Conservation (phyloP, 2,888 invertebrate genomes). For the Unio delphinus region DNA sequence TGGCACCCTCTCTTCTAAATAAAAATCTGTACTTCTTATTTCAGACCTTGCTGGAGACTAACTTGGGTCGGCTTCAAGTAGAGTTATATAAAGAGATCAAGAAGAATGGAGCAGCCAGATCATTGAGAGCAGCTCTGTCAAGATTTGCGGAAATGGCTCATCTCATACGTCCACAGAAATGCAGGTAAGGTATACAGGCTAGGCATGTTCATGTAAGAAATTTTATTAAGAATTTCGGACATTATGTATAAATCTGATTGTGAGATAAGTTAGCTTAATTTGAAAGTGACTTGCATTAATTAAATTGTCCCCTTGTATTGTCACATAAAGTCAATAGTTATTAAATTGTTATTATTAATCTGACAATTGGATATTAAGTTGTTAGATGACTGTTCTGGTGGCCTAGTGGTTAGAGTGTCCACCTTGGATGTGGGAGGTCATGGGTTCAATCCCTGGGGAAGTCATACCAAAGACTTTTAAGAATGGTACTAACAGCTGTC, state of each 20-base stretch:
- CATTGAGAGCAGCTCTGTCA: slow-evolving; percentile 83
- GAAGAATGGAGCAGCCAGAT: slow-evolving; percentile 81
- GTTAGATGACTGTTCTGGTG: no score
- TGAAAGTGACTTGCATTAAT: no score
- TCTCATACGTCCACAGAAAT: slow-evolving; percentile 82
- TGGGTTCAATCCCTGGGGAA: no score
- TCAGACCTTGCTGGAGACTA: slow-evolving; percentile 77
- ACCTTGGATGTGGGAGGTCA: no score
- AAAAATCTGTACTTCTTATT: slow-evolving; percentile 4
- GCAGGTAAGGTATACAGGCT: slow-evolving; percentile 71
- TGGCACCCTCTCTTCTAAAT: background rate
- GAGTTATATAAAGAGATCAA: slow-evolving; percentile 88
- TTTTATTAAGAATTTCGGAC: background rate
- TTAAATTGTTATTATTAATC: no score
- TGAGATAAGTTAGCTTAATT: background rate
- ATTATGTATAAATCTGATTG: background rate
- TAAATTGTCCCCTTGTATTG: no score
- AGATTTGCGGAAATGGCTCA: slow-evolving; percentile 84
- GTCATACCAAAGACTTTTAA: no score
- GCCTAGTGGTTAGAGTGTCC: no score
- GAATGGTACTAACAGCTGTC: no score
- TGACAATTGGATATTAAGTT: no score
- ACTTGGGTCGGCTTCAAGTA: slow-evolving; percentile 82
- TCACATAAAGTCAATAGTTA: no score
- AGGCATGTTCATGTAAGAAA: background rate